Evolutionary conservation across 2,113 vertebrate species (phyloP), one percentile per base, ranked within the genome.

Genomic region (Dissostichus mawsoni): DNA sequence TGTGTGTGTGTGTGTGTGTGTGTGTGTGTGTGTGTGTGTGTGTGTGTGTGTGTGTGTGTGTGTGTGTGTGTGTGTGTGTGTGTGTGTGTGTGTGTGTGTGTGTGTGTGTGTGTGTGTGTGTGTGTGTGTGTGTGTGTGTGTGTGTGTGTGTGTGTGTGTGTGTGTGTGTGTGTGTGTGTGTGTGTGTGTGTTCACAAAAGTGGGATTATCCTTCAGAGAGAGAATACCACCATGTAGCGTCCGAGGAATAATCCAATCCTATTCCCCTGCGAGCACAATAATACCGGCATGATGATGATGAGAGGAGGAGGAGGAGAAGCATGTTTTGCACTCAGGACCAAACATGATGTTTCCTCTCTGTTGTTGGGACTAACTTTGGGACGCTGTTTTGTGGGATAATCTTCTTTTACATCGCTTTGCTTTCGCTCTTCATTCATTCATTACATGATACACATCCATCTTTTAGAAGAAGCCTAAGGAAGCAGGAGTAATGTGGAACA

Each of bases 171-270:
- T 25, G 2, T 25, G 25, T 25, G 25, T 2, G 25, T 29, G 3
- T 3, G 50, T 65, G 9, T 64, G 5, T n/a, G 10, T 53, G 55
- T 64, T 65, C 55, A 36, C 48, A n/a, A 58, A 45, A 29, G 47
- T 23, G 55, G 79, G 82, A 79, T 88, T 83, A 89, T 90, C 85
- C 41, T 25, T n/a, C 18, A 29, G 57, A 45, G 76, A 36, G 36
- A 84, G 50, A 47, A 52, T 11, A 61, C 48, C 62, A 68, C 36
- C 79, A 59, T 80, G 81, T 78, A 72, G 69, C 41, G 0, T 56
- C 52, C 2, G 4, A 47, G 66, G 4, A 4, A 36, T 80, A 77
- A 83, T 80, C 89, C 64, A 64, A 3, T 75, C 73, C 69, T 74
- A 25, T 52, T 71, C 25, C 51, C 16, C 53, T 18, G 71, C 25